Evolutionary conservation across 2,797 vertebrate genomes (phyloP), one percentile per base, ranked within the genome.

Genomic region (Molothrus ater): DNA sequence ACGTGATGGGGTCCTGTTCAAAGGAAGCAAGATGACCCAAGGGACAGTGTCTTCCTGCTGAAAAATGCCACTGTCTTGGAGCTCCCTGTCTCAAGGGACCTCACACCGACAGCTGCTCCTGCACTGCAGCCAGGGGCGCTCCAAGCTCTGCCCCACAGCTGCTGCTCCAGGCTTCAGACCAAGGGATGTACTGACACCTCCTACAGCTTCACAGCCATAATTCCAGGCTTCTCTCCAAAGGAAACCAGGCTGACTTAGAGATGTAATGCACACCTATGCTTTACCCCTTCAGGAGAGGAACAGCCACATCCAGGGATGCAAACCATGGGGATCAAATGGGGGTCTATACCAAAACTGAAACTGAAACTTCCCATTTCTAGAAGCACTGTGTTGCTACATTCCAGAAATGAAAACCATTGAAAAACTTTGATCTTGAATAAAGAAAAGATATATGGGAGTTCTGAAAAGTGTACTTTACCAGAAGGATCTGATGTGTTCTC

Each of bases 381-480:
- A 71, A 71, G 47, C 8, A 21, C 6, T 19, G 19, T 28, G 40
- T 20, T 87, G 26, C 45, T 84, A 32, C 36, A 11, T 7, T 34
- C 5, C 40, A 82, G 54, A 87, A 90, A 81, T 7, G 0, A 92
- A 80, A 71, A 56, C 12, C 9, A 29, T 0, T 8, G 31, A 71
- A 71, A 90, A 86, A 6, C 32, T 63, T 24, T n/a, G 6, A 47
- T 57, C n/a, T 48, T 19, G 19, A 92, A 86, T 21, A 17, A 91
- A 43, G 43, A 72, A 85, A 88, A 69, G 20, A 36, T 17, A 17
- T 4, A 29, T 0, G 3, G 42, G 14, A 69, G 16, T 45, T 91
- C 10, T 54, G 40, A 56, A 78, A 72, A 70, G 14, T 31, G 34
- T 85, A 15, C 80, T 80, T 93, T 95, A 97, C 96, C 96, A 87